Evolutionary conservation across 2,888 invertebrate genomes (phyloP), one percentile per base, ranked within the genome.

Genomic region (Orthosia gothica): DNA sequence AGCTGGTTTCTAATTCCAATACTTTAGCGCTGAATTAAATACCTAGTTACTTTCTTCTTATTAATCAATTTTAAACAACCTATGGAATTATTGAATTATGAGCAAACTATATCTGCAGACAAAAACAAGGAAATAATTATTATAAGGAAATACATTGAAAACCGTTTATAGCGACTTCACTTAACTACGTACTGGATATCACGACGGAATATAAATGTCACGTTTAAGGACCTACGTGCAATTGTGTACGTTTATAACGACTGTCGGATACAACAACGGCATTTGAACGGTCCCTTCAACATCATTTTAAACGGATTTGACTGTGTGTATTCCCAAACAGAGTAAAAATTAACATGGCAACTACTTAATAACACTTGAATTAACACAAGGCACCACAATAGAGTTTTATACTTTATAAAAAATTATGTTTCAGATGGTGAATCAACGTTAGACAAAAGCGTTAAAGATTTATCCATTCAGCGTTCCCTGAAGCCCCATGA

Each of bases 401-500:
- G 26, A 4, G 12, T n/a, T 0, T 74, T 54, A 18, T 13, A 59
- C 49, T 32, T 1, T 20, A 9, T 9, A 23, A 16, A 26, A 5
- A 47, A 64, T 57, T 68, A 45, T 74, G 40, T 93, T 94, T 59
- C 87, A 96, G 96, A 96, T 94, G 95, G 93, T 20, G 95, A 95
- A 74, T 94, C 96, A 58, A 92, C 93, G 55, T 87, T 96, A 84
- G 96, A 96, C 82, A 96, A 95, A 85, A 93, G 85, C 49, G 88
- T 90, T 7, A 95, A 93, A 81, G 93, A 92, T 67, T 90, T 91
- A 62, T 91, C 89, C 50, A 92, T 93, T 82, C 93, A 95, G 79
- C 90, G 93, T 18, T 92, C 93, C n/a, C 97, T 98, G 65, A 98
- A 98, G 90, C 98, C 98, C 4, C 98, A 98, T 92, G 99, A 99